Percentiles rank a stretch among this genome's conserved stretches.
These are phyloP conservation scores for Perca fluviatilis DNA, from an alignment of 2,113 vertebrate genomes.

Conservation along the genomic window DNA sequence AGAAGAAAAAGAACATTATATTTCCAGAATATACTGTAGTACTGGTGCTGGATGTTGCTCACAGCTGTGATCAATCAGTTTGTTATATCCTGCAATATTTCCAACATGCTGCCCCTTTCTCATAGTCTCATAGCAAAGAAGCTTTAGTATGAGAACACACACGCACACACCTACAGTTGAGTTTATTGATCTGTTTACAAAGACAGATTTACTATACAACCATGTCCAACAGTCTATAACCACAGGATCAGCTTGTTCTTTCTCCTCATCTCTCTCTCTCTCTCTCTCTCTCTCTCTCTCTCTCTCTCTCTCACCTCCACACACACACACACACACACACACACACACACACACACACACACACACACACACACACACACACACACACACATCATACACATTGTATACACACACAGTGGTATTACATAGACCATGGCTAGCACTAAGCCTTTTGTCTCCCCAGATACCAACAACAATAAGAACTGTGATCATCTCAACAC, in stretches of 20 bases:
- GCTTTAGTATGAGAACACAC: constrained; percentile 32
- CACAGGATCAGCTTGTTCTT: constrained; percentile 72
- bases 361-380: constrained; percentile 20
- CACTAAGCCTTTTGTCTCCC: constrained; percentile 76
- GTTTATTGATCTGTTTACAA: constrained; percentile 83
- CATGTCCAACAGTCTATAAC: constrained; percentile 79
- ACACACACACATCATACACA: constrained; percentile 13
- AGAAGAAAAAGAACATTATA: constrained; percentile 29
- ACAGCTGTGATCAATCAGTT: constrained; percentile 58
- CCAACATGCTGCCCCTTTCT: constrained; percentile 23
- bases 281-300: constrained; percentile 16
- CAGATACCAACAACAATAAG: constrained; percentile 74
- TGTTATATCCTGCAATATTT: constrained; percentile 33
- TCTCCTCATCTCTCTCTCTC: constrained; percentile 56
- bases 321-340: neutral
- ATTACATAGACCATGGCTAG: constrained; percentile 63
- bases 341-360: constrained; percentile 21
- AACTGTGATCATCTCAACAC: constrained; percentile 70
- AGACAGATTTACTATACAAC: constrained; percentile 82
- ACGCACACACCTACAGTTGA: constrained; percentile 63
- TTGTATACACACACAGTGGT: constrained; percentile 29
- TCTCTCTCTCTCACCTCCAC: constrained; percentile 18
- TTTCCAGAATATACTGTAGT: constrained; percentile 5
- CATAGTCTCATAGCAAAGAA: constrained; percentile 25
- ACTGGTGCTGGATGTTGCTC: neutral